Evolutionary conservation across 1,140 invertebrate species (phyloP), one percentile per base, ranked within the genome.

Genomic region (Leptinotarsa texana): DNA sequence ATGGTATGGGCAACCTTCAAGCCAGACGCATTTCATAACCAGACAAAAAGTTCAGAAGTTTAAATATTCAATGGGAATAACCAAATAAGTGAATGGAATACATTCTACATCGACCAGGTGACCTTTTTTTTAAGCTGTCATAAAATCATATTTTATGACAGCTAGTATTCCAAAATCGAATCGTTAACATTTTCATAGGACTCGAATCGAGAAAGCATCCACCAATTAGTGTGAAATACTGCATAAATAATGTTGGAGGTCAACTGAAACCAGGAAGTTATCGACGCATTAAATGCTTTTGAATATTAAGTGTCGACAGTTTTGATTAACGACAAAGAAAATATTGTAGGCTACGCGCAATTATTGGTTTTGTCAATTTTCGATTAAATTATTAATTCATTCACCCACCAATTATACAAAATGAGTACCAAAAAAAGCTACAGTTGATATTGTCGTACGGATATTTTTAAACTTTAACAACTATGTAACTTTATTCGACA

Each of bases 131-230:
- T 17, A n/a, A n/a, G n/a, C n/a, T n/a, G 51, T 57, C 51, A 57
- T 57, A 17, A 57, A 57, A 57, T 57, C n/a, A 15, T 57, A 57
- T 57, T 57, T 57, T 57, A 57, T 57, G 51, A 57, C 51, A 57
- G 15, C 0, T 57, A 57, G 13, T 57, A 17, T 15, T 57, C 51
- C 2, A 57, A 17, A 18, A 57, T 15, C 51, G n/a, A 57, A n/a
- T 18, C 51, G 17, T 57, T n/a, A n/a, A 57, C n/a, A 57, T 17
- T 57, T 57, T 18, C 15, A 57, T 57, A 17, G 6, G 15, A 15
- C n/a, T 57, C 51, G 51, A 17, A 57, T 17, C 51, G 51, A 17
- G 51, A 18, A n/a, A 57, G 13, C 15, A 18, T 17, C 8, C 51
- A 57, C n/a, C 2, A 57, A 57, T 57, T 57, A n/a, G 0, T 18